A percentile compares a stretch with the other conserved stretches of the same genome.
Evolutionary conservation across 2,888 invertebrate species (phyloP).

Genomic region (Cremastinae sp.): DNA sequence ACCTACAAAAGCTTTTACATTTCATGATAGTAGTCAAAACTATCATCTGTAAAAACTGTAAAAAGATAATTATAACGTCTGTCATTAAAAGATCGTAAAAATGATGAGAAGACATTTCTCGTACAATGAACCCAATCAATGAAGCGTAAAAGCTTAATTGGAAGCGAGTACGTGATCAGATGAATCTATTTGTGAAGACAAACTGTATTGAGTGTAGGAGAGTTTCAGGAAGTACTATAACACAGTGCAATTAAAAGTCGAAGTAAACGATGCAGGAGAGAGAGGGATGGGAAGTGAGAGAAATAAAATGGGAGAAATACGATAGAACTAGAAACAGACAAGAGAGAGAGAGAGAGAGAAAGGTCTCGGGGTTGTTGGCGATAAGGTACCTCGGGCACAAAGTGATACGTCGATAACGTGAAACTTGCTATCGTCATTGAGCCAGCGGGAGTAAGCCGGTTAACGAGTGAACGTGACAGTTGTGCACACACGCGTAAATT

Average conservation of each 20-base stretch:
- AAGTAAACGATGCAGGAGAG: conserved; percentile 10
- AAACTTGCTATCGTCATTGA: conserved; percentile 40
- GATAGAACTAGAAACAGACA: background rate
- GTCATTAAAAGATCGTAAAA: too few relatives aligned
- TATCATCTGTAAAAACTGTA: too few relatives aligned
- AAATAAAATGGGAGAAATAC: background rate
- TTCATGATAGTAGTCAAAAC: too few relatives aligned
- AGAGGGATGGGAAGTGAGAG: background rate
- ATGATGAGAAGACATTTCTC: too few relatives aligned
- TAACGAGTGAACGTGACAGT: conserved; percentile 35
- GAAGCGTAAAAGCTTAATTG: conserved; percentile 17
- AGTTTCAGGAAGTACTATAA: conserved; percentile 13
- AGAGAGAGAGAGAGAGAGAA: background rate
- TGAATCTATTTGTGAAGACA: conserved; percentile 12
- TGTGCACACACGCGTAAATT: conserved; percentile 7
- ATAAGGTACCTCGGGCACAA: conserved; percentile 38
- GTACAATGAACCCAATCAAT: background rate
- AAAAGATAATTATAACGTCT: too few relatives aligned
- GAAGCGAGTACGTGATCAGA: background rate
- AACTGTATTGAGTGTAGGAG: background rate
- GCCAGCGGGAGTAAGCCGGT: conserved; percentile 36
- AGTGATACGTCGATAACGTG: conserved; percentile 53
- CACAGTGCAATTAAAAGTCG: conserved; percentile 45
- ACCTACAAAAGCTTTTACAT: too few relatives aligned
- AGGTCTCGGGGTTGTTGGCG: conserved; percentile 14